Evolutionary conservation across 2,888 invertebrate species (phyloP), one percentile per base, ranked within the genome.

Genomic region (Odontocerum albicorne): DNA sequence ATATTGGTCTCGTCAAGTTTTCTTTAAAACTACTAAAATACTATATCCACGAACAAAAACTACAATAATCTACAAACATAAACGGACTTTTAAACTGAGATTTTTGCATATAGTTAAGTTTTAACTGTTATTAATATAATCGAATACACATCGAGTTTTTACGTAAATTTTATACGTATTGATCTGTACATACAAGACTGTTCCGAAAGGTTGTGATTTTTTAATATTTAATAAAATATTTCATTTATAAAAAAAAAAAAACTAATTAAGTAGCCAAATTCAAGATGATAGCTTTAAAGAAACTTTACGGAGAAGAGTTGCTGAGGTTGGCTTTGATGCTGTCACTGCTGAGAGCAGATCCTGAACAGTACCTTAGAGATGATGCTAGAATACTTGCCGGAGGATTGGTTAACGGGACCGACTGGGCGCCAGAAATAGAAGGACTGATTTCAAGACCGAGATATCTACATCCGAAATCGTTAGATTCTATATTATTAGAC

Each of bases 261-360:
- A 31, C 3, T 33, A n/a, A n/a, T n/a, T n/a, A 12, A n/a, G 4
- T 3, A n/a, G n/a, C 16, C 31, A 17, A 17, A 10, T 32, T n/a
- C 12, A 70, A 64, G 66, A 92, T 92, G 91, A 80, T 91, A 74
- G 86, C 87, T 65, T 73, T 90, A 65, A 92, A 92, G 75, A 92
- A 92, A 71, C 74, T 89, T 40, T 89, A 89, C 66, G 84, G 88
- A 45, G 89, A 90, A 69, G 91, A 92, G 76, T 76, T 92, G 66
- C 72, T 93, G 62, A 86, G 92, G 70, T 75, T 92, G 64, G 88
- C 93, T 63, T 71, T 95, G 69, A 80, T 93, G 63, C 75, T 93
- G 65, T 87, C 92, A 70, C 78, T 94, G 62, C 71, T 94, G 49
- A 83, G 90, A 64, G 86, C 87, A 10, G 86, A 90, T 68, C 87